These are phyloP conservation scores for Zoanthus sansibaricus DNA, from an alignment of 92 coral and sea anemone species.

Conservation along the genomic window DNA sequence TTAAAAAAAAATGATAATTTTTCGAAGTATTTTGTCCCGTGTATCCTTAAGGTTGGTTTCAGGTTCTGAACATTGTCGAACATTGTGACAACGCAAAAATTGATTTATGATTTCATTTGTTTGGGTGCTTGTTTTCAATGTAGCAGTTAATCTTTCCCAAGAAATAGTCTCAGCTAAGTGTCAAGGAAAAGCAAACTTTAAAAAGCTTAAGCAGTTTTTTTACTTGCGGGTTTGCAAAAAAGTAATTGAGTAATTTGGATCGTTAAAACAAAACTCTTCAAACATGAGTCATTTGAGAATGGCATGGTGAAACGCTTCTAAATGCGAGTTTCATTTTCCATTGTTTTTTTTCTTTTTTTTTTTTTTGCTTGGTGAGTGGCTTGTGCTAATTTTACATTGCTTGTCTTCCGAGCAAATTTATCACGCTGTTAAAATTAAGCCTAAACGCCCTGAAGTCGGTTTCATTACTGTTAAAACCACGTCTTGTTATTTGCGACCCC, in stretches of 20 bases:
- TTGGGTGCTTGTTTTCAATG: background rate
- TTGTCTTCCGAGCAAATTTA: background rate
- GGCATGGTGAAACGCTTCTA: background rate
- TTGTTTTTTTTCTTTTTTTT: no score
- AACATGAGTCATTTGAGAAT: background rate
- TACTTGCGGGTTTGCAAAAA: background rate
- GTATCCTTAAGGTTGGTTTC: no score
- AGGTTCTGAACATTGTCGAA: no score
- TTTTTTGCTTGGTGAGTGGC: background rate
- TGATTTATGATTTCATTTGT: background rate
- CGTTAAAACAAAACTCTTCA: no score
- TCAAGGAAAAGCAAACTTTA: no score
- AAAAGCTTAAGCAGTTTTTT: background rate
- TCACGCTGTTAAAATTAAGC: background rate
- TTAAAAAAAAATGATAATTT: no score
- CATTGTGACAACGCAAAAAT: background rate
- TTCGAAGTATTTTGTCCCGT: no score
- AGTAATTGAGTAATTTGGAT: no score
- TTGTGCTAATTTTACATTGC: conserved; percentile 11
- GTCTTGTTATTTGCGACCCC: conserved; percentile 8
- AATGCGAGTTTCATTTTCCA: background rate
- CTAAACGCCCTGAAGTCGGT: background rate
- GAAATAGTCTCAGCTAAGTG: background rate
- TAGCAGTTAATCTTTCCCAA: background rate
- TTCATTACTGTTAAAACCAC: background rate